Conservation (phyloP, 2,797 vertebrate species). For the Rhinophrynus dorsalis region DNA sequence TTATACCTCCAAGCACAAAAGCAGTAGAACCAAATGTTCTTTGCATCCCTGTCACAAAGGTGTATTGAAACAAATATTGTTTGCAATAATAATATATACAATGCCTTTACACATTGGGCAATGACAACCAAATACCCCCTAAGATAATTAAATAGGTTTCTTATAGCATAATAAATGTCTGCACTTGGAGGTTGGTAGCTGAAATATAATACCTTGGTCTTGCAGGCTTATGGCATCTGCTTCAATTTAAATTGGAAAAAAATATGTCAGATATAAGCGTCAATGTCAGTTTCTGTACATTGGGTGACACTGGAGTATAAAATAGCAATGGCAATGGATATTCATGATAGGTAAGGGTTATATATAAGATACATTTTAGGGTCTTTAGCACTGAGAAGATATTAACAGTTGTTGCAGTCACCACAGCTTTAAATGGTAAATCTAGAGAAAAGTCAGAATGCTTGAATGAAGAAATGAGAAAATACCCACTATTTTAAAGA, state of each 20-base stretch:
- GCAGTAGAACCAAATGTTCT: conserved; percentile 34
- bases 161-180: not conserved
- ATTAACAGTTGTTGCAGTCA: too few relatives aligned
- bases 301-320: conserved; percentile 19
- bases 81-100: conserved; percentile 3
- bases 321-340: conserved; percentile 18
- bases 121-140: not conserved
- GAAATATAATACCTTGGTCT: not conserved
- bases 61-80: conserved; percentile 32
- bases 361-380: not conserved
- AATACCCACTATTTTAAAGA: too few relatives aligned
- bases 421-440: too few relatives aligned
- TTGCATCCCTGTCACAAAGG: conserved; percentile 25
- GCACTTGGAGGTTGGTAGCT: not conserved
- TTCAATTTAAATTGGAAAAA: conserved; percentile 31
- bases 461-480: too few relatives aligned
- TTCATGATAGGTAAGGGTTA: conserved; percentile 19
- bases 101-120: not conserved
- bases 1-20: conserved; percentile 31
- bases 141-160: conserved; percentile 11
- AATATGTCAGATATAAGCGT: conserved; percentile 40
- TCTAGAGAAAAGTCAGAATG: too few relatives aligned
- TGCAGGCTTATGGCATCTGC: conserved; percentile 1
- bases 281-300: conserved; percentile 26
- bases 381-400: not conserved